Base-by-base conservation (phyloP, 2,113 vertebrate genomes). In the Lycaon pictus region DNA sequence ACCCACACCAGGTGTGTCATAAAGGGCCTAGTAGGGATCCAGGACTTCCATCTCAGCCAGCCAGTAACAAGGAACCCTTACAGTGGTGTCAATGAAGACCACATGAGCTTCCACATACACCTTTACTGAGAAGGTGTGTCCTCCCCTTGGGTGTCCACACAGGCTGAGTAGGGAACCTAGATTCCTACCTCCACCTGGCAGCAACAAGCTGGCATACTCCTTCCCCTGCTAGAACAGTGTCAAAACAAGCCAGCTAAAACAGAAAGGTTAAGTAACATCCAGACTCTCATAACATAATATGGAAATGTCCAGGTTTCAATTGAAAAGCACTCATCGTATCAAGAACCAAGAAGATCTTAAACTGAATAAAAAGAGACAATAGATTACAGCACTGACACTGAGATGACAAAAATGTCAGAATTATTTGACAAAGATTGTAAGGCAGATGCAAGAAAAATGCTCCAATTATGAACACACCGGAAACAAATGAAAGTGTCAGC, bases 81-180 rank as follows among this genome's bases (percentile, higher is more conserved):
- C 25, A 32, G 2, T 2, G 1, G 27, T 51, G 71, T 20, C n/a
- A 22, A 9, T 4, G 6, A 67, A 60, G 53, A 35, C 53, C 29
- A 2, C 15, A 3, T 19, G 20, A 71, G 56, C n/a, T 69, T 16
- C 56, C 6, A 6, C 71, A 10, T 43, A 43, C 29, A 11, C 13
- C 17, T 6, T 27, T 67, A 10, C 25, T 7, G 0, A 3, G 29
- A 62, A n/a, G 29, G 55, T 7, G 4, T 2, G 3, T 65, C 35
- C 48, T 89, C 55, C n/a, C 32, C 8, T 5, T 6, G 13, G 58
- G 5, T 43, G 56, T 23, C 17, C 11, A 2, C 72, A 32, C 6
- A 10, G 37, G 15, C 23, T 32, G 2, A 16, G 13, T 12, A 3
- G 20, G 20, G 55, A 32, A 9, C 51, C 25, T 11, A 4, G n/a